Evolutionary conservation across 2,113 vertebrate species (phyloP).

Genomic region (Aix galericulata): DNA sequence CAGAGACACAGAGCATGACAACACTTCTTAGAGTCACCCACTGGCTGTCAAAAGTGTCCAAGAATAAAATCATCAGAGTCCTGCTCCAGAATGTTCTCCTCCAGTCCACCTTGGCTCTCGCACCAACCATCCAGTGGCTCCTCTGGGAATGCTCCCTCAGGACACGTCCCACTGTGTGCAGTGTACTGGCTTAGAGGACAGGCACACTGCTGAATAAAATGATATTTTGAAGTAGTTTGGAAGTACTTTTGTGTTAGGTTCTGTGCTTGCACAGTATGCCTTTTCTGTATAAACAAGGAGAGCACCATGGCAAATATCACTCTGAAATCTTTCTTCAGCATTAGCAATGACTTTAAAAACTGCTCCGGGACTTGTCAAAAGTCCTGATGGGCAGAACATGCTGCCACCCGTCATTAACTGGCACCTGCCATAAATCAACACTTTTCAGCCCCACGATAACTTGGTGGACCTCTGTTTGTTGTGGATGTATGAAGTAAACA

Average conservation of each 20-base stretch:
- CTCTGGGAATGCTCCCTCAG: background rate
- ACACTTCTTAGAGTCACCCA: background rate
- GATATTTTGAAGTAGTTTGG: background rate
- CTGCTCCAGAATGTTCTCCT: background rate
- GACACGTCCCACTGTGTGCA: rapidly evolving
- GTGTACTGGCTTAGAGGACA: background rate
- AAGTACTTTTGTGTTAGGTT: background rate
- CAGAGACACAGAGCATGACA: background rate
- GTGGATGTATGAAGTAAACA: background rate
- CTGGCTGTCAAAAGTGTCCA: background rate
- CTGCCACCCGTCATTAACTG: background rate
- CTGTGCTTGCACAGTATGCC: background rate
- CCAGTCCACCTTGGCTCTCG: background rate
- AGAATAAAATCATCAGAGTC: background rate
- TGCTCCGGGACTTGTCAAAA: background rate
- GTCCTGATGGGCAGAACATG: background rate
- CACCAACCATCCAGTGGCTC: background rate
- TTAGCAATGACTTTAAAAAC: background rate
- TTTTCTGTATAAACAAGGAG: background rate
- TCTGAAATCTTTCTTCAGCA: background rate
- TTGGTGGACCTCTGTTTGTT: background rate
- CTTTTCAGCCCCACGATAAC: background rate
- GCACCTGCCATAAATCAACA: background rate
- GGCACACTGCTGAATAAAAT: rapidly evolving
- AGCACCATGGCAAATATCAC: background rate